Conservation (phyloP, 2,888 invertebrate species). For the Sarcophaga carnaria region DNA sequence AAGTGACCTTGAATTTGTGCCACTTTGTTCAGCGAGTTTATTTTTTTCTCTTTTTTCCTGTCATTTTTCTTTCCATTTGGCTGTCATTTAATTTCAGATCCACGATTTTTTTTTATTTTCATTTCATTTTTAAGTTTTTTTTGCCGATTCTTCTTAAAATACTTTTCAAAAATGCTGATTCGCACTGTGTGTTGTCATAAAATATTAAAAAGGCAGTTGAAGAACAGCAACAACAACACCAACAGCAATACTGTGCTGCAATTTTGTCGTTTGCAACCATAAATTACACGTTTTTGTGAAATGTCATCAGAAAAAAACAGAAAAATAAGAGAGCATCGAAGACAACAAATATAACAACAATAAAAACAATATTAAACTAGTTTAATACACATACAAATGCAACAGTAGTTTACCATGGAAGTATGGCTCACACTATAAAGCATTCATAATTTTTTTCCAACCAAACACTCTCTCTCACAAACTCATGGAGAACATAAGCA, state of each 20-base stretch:
- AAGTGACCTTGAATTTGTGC: slow-evolving; percentile 9
- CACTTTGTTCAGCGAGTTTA: neutral
- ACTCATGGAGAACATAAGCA: no score
- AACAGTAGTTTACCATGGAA: no score
- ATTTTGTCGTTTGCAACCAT: slow-evolving; percentile 31
- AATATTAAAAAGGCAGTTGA: slow-evolving; percentile 31
- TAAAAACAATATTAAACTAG: slow-evolving; percentile 1
- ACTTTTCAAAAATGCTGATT: slow-evolving; percentile 55
- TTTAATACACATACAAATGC: neutral
- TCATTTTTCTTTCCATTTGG: slow-evolving; percentile 10
- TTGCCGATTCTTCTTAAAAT: slow-evolving; percentile 10
- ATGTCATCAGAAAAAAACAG: slow-evolving; percentile 24
- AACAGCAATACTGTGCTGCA: neutral
- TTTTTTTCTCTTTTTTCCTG: neutral
- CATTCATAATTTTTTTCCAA: no score
- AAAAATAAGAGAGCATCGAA: neutral
- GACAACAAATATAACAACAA: neutral
- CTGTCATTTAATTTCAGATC: neutral
- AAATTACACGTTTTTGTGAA: slow-evolving; percentile 56
- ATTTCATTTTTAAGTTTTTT: neutral
- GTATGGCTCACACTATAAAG: no score
- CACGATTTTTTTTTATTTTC: slow-evolving; percentile 2
- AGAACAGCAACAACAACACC: neutral
- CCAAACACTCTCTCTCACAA: no score
- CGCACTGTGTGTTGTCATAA: slow-evolving; percentile 51